A percentile compares a stretch with the other conserved stretches of the same genome.
Conservation (phyloP, 2,888 invertebrate genomes). For the Thereva nobilitata region DNA sequence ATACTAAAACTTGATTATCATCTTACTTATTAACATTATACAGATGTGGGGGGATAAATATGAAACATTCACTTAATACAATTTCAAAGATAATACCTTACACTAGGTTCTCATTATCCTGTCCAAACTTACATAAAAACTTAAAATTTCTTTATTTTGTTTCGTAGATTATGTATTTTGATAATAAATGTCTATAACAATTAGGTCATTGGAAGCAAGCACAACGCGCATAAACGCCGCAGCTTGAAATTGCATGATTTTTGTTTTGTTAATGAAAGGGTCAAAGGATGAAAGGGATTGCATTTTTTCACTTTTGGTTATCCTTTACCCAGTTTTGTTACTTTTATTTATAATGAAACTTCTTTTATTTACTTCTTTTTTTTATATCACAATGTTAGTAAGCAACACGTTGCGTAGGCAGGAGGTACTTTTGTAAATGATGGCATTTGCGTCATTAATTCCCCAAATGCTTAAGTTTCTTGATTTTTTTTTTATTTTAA, state of each 20-base stretch:
- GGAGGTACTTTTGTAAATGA: conserved; percentile 22
- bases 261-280: too few species aligned
- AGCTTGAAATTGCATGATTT: too few species aligned
- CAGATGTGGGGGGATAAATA: conserved; percentile 6
- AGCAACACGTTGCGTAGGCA: conserved; percentile 29
- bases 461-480: conserved; percentile 5
- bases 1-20: conserved; percentile 13
- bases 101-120: too few species aligned
- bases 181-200: too few species aligned
- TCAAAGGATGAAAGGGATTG: too few species aligned
- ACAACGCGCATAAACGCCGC: too few species aligned
- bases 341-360: background rate
- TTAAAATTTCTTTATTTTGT: too few species aligned
- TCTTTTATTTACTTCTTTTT: conserved; percentile 22
- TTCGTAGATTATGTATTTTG: too few species aligned
- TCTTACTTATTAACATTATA: conserved; percentile 17
- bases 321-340: conserved; percentile 4
- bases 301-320: too few species aligned
- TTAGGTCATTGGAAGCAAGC: too few species aligned
- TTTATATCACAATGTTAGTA: conserved; percentile 34
- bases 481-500: conserved; percentile 56
- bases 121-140: too few species aligned
- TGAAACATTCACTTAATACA: conserved; percentile 1
- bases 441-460: conserved; percentile 10
- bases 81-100: too few species aligned